phyloP scores from a whole-genome alignment of 2,797 vertebrate genomes.

The Cichlasoma orientale region DNA sequence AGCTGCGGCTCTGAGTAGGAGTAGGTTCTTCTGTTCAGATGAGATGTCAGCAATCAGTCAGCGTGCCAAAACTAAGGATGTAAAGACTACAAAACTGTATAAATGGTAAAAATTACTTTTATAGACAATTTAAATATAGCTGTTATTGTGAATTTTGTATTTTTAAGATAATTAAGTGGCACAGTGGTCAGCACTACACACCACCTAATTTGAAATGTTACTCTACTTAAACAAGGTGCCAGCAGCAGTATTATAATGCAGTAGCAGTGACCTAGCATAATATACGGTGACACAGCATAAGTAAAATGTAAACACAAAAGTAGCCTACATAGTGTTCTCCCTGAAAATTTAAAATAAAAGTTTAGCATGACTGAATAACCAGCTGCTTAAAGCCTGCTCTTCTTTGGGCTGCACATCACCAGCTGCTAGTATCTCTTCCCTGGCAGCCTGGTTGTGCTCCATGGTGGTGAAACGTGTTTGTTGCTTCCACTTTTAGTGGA shows the following conservation, averaged over 20 bases:
- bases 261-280: not conserved
- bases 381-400: not conserved
- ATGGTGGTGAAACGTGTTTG: not conserved
- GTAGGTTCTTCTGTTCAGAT: slow-evolving; percentile 87
- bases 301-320: not conserved
- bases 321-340: not conserved
- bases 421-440: not conserved
- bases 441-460: not conserved
- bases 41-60: slow-evolving; percentile 35
- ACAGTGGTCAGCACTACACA: not conserved
- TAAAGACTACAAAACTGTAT: not conserved
- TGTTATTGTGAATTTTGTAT: not conserved
- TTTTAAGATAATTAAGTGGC: not conserved
- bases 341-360: not conserved
- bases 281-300: not conserved
- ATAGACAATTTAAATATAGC: not conserved
- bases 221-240: not conserved
- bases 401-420: not conserved
- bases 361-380: not conserved
- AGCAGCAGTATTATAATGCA: too few relatives aligned
- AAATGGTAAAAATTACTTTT: not conserved
- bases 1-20: slow-evolving; percentile 94
- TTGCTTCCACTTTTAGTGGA: not conserved
- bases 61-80: not conserved
- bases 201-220: not conserved